Conservation (phyloP, 2,797 vertebrate species). For the Pangasius krempfi region DNA sequence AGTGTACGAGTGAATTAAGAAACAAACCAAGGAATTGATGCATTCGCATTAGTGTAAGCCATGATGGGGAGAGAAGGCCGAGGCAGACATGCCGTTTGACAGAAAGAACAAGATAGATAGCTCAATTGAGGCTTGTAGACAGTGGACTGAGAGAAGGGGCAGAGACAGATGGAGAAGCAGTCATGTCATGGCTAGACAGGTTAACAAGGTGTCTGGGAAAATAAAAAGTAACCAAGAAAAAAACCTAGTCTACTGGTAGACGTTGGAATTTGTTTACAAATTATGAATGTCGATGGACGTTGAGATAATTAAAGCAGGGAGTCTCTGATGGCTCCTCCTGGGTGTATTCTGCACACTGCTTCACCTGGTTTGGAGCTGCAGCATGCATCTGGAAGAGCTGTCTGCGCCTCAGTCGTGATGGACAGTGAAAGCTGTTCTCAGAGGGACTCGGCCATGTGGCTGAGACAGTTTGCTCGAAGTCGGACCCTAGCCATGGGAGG, state of each 20-base stretch:
- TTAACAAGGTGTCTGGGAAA: conserved; percentile 66
- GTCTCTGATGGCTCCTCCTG: conserved; percentile 47
- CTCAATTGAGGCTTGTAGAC: conserved; percentile 76
- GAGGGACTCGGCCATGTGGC: conserved; percentile 35
- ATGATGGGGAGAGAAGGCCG: conserved; percentile 43
- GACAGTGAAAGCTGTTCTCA: conserved; percentile 57
- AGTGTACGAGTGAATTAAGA: conserved; percentile 53
- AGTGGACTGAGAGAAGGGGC: conserved; percentile 74
- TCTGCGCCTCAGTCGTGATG: conserved; percentile 47
- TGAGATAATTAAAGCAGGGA: conserved; percentile 58
- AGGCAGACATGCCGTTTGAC: conserved; percentile 71
- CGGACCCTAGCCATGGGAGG: conserved; percentile 42
- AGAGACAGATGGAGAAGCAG: conserved; percentile 72
- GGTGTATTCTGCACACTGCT: conserved; percentile 44
- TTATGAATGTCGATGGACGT: conserved; percentile 41
- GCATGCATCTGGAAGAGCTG: conserved; percentile 58
- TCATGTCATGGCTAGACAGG: conserved; percentile 68
- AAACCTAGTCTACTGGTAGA: conserved; percentile 40
- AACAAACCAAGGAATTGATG: conserved; percentile 57
- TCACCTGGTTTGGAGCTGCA: conserved; percentile 48
- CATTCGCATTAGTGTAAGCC: conserved; percentile 2
- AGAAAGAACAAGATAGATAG: conserved; percentile 77
- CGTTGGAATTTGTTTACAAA: conserved; percentile 52
- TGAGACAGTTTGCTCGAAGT: conserved; percentile 38
- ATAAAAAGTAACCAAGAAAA: conserved; percentile 44